Evolutionary conservation across 1,140 invertebrate species (phyloP), one percentile per base, ranked within the genome.

Genomic region (Holotrichia oblita): DNA sequence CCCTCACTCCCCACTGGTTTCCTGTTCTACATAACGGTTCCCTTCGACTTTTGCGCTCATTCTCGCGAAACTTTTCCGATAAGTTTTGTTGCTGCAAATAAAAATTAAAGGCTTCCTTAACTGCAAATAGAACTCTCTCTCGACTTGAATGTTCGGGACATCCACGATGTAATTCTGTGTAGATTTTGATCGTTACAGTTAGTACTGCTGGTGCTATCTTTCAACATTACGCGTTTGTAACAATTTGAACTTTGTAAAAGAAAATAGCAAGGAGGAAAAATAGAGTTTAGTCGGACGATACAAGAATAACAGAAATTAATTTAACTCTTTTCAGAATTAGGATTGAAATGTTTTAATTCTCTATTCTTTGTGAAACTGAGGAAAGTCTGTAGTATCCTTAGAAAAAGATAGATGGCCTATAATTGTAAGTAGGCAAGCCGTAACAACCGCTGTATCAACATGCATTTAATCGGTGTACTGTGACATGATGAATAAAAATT

Each of bases 41-140:
- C 27, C 27, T 34, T 34, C 27, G 27, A 55, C 14, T 55, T n/a
- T 17, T 55, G 14, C 14, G 42, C 42, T 44, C 42, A 14, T 44
- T 55, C 12, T 55, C 48, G 48, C 48, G 48, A 55, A 55, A 55
- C 48, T 55, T 55, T 55, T 17, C 48, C 48, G 48, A 55, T 17
- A 55, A 55, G 48, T 55, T 55, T 55, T 55, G 48, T 55, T 55
- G 48, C 48, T 55, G 48, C 48, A 55, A 55, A 55, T 55, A 55
- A 55, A 55, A 55, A 55, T 55, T 55, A 55, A 55, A 55, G 48
- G 48, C 48, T 55, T 55, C 48, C 17, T 55, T 55, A 55, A 55
- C 48, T 55, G 48, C 48, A 55, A 55, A 55, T 55, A 55, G 48
- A 55, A 55, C 48, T 55, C 48, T 55, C 48, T 55, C 48, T 17